Percentiles rank a stretch among this genome's conserved stretches.
These are phyloP conservation scores for Drosophila austrosaltans DNA, from an alignment of 2,888 invertebrate genomes.

Conservation along the genomic window DNA sequence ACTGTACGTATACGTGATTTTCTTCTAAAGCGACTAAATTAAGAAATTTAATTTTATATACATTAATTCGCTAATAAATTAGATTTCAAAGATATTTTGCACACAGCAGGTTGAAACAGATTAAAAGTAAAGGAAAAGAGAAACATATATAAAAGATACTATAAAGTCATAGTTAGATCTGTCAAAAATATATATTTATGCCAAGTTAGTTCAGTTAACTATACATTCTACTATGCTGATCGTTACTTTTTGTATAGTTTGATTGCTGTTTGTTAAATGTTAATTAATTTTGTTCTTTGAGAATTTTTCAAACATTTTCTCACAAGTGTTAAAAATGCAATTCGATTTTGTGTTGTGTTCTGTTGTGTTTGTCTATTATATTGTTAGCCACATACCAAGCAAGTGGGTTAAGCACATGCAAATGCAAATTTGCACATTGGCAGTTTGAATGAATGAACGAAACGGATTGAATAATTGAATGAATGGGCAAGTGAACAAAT, in stretches of 20 bases:
- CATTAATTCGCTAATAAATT: too few relatives aligned
- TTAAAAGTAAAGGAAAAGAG: too few relatives aligned
- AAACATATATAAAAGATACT: too few relatives aligned
- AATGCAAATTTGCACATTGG: conserved; percentile 69
- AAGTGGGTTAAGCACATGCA: conserved; percentile 74
- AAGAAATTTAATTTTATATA: too few relatives aligned
- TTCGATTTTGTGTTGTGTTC: not conserved
- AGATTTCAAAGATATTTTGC: too few relatives aligned
- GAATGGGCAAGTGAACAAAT: conserved; percentile 7
- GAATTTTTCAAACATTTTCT: not conserved
- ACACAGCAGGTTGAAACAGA: too few relatives aligned
- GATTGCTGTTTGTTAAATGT: not conserved
- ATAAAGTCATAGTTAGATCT: too few relatives aligned
- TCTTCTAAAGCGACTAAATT: too few relatives aligned
- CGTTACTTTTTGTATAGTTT: not conserved
- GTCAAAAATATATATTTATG: too few relatives aligned
- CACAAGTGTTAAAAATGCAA: conserved; percentile 7
- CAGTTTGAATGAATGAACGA: conserved; percentile 51
- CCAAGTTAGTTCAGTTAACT: not conserved
- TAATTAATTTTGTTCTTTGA: conserved; percentile 1
- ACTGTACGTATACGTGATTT: too few relatives aligned
- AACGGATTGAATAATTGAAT: conserved; percentile 38
- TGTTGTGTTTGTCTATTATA: conserved; percentile 19
- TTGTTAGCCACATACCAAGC: conserved; percentile 44
- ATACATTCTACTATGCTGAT: not conserved